Conservation (phyloP, 2,113 vertebrate species). For the Nothoprocta pentlandii region DNA sequence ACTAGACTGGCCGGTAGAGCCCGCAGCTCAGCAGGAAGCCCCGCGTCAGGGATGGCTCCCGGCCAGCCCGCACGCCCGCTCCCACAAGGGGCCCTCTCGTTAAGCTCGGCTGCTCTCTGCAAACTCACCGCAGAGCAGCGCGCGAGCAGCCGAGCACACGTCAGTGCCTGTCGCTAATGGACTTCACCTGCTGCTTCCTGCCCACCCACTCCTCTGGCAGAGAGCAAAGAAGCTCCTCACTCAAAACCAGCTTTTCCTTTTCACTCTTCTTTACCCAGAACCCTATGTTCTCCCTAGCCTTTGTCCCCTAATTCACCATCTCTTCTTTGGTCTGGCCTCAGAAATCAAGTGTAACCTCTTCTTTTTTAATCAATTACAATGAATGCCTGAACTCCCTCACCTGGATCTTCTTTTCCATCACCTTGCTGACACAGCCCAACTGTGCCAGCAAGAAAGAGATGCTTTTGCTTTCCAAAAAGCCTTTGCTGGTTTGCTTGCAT, state of each 20-base stretch:
- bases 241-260: neutral
- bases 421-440: neutral
- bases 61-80: neutral
- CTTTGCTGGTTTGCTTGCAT: neutral
- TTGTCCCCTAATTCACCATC: neutral
- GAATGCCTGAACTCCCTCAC: neutral
- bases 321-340: neutral
- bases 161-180: neutral
- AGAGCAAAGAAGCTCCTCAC: neutral
- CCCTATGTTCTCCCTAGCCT: neutral
- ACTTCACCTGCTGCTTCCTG: neutral
- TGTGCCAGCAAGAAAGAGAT: neutral
- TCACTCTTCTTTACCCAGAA: neutral
- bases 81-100: neutral
- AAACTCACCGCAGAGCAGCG: neutral
- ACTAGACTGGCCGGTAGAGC: neutral
- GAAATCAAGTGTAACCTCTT: neutral
- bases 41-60: accelerated
- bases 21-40: neutral
- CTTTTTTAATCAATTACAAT: neutral
- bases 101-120: neutral
- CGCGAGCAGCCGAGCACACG: neutral
- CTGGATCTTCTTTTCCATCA: neutral
- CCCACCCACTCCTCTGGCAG: neutral
- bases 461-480: neutral